Conservation (phyloP, 2,113 vertebrate genomes). For the Peromyscus maniculatus region DNA sequence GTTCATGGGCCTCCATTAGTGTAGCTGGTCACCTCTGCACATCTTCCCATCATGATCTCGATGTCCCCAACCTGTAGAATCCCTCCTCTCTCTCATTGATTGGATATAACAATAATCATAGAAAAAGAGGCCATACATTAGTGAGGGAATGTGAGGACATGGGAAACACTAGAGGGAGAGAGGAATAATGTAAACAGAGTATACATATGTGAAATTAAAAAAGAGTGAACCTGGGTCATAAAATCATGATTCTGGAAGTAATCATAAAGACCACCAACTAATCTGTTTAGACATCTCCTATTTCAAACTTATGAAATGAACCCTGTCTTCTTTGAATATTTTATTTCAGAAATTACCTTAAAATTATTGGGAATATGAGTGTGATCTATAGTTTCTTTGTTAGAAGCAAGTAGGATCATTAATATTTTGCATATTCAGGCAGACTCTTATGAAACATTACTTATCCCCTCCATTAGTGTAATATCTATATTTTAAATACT, state of each 20-base stretch:
- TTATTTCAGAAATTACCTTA: background rate
- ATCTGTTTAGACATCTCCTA: background rate
- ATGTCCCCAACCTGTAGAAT: too few species aligned
- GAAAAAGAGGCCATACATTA: background rate
- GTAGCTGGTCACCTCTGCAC: too few species aligned
- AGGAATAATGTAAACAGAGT: background rate
- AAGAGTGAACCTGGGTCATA: background rate
- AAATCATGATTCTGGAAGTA: constrained; percentile 13
- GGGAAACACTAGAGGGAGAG: background rate
- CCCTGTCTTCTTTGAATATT: background rate
- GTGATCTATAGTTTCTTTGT: background rate
- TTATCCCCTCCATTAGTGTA: background rate
- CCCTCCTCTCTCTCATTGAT: too few species aligned
- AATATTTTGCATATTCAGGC: background rate
- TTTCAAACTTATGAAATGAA: background rate
- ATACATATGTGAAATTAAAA: background rate
- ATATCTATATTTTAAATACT: background rate
- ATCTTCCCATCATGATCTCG: too few species aligned
- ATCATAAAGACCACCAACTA: background rate
- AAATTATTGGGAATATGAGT: background rate
- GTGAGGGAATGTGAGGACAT: too few species aligned
- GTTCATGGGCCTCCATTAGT: too few species aligned
- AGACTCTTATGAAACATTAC: background rate
- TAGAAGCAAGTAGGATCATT: background rate
- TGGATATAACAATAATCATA: background rate